A percentile compares a stretch with the other conserved stretches of the same genome.
phyloP scores from a whole-genome alignment of 2,797 vertebrate genomes.

The Fringilla coelebs region DNA sequence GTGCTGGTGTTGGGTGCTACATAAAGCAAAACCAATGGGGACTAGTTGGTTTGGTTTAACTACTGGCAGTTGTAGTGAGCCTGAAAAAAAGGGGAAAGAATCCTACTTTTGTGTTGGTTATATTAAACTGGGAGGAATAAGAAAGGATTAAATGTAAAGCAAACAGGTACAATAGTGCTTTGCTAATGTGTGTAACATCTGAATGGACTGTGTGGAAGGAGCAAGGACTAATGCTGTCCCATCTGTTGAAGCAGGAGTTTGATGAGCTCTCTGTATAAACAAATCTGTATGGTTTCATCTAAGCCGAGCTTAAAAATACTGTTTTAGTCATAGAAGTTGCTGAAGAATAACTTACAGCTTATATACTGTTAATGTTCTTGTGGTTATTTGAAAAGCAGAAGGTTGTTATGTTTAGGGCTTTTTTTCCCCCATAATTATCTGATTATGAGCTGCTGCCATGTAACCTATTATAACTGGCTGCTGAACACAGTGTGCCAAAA shows the following conservation, averaged over 20 bases:
- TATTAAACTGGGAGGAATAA: not conserved
- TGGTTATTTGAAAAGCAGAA: not conserved
- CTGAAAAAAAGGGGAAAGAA: not conserved
- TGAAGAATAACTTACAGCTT: not conserved
- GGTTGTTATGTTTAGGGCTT: not conserved
- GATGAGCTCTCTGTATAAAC: not conserved
- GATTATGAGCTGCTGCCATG: not conserved
- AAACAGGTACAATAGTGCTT: not conserved
- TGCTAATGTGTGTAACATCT: not conserved
- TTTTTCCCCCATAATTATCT: not conserved
- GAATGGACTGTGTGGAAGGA: not conserved
- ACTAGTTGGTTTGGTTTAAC: not conserved
- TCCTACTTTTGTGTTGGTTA: not conserved
- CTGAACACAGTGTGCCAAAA: constrained; percentile 21
- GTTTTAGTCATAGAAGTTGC: not conserved
- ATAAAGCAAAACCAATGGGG: not conserved
- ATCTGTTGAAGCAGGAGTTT: not conserved
- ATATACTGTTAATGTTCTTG: not conserved
- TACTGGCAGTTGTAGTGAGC: not conserved
- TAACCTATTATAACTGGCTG: not conserved
- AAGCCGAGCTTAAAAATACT: not conserved
- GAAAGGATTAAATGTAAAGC: not conserved
- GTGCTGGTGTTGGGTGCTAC: not conserved
- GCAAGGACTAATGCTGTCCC: not conserved
- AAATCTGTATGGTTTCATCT: not conserved